These are phyloP conservation scores for Craniophora ligustri DNA, from an alignment of 2,888 invertebrate species.

Conservation along the genomic window DNA sequence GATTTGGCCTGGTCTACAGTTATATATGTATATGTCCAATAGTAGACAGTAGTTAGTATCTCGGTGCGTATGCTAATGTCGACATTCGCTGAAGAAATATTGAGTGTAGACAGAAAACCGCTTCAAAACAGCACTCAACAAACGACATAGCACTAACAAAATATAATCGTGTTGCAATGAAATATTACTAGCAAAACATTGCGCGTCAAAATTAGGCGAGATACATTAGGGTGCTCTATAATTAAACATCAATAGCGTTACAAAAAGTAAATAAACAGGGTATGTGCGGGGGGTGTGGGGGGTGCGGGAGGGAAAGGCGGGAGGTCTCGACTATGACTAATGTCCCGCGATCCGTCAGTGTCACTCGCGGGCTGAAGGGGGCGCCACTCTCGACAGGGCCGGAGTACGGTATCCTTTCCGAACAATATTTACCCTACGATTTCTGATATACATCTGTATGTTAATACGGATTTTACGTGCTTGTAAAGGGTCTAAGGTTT, in stretches of 20 bases:
- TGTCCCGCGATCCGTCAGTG: constrained; percentile 91
- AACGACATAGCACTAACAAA: constrained; percentile 58
- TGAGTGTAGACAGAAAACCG: constrained; percentile 49
- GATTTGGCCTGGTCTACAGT: too few relatives aligned
- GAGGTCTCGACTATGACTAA: constrained; percentile 91
- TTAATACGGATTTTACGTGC: constrained; percentile 71
- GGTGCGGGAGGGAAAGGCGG: constrained; percentile 77
- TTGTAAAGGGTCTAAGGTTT: constrained; percentile 58
- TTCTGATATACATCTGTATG: constrained; percentile 82
- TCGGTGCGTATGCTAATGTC: constrained; percentile 7
- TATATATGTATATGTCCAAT: too few relatives aligned
- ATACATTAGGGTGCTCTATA: constrained; percentile 85
- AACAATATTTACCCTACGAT: constrained; percentile 84
- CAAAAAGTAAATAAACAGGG: constrained; percentile 89
- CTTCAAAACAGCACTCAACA: constrained; percentile 50
- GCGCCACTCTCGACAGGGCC: constrained; percentile 82
- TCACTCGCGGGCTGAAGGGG: constrained; percentile 85
- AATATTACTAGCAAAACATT: constrained; percentile 80
- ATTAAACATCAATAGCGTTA: constrained; percentile 89
- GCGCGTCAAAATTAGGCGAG: constrained; percentile 79
- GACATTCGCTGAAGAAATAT: constrained; percentile 40
- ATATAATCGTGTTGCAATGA: constrained; percentile 63
- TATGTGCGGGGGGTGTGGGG: constrained; percentile 80
- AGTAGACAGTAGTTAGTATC: neutral
- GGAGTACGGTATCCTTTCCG: constrained; percentile 81